phyloP scores from a whole-genome alignment of 1,140 invertebrate species.

The Temnothorax nylanderi region DNA sequence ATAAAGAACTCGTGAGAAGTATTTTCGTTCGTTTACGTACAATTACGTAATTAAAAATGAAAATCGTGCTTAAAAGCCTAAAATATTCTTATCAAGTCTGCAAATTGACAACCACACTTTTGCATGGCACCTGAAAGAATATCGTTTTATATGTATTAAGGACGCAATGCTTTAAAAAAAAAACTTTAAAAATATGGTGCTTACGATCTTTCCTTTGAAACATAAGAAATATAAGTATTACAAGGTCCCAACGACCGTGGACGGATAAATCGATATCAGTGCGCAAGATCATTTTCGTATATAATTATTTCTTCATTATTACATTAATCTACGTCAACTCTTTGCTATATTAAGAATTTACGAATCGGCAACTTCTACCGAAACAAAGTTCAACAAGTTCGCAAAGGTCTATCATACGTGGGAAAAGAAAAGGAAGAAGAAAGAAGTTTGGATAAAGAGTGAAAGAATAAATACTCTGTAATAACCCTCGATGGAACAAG shows the following conservation, averaged over 20 bases:
- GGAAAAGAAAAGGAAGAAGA: not conserved
- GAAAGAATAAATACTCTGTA: not conserved
- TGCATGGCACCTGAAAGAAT: not conserved
- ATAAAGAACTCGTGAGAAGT: not conserved
- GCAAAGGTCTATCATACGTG: not conserved
- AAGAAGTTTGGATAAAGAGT: constrained; percentile 1
- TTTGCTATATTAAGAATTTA: constrained; percentile 7
- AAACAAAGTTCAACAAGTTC: not conserved
- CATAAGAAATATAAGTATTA: constrained; percentile 48
- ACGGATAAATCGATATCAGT: constrained; percentile 14
- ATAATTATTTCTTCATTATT: not conserved
- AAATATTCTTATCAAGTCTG: constrained; percentile 1
- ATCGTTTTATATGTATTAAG: not conserved
- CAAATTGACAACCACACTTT: not conserved
- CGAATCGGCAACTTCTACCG: not conserved
- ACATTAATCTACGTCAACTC: not conserved
- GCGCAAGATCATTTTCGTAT: not conserved
- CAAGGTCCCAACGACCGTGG: not conserved
- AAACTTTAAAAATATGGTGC: not conserved
- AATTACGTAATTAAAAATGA: not conserved
- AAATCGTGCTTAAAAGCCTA: not conserved
- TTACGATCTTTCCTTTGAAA: not conserved
- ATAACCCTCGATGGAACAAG: not conserved
- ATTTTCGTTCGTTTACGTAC: constrained; percentile 5
- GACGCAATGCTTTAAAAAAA: not conserved